phyloP scores from a whole-genome alignment of 64 coral and sea anemone genomes.

The Dendronephthya gigantea region DNA sequence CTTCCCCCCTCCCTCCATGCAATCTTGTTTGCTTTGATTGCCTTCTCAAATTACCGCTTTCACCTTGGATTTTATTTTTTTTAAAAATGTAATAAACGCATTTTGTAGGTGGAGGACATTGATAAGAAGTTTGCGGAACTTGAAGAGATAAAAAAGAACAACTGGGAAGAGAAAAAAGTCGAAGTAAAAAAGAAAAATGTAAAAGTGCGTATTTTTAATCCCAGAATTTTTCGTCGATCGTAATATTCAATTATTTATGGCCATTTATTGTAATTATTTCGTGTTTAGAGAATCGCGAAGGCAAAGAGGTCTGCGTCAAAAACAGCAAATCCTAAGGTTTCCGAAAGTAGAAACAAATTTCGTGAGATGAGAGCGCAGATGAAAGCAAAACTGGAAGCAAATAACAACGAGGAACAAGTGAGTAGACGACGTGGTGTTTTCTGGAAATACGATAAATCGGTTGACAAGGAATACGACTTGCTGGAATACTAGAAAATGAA shows the following conservation, averaged over 20 bases:
- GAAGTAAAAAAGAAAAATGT: not conserved
- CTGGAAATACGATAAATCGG: no score
- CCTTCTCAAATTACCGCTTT: no score
- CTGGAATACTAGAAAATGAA: not conserved
- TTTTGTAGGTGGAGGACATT: not conserved
- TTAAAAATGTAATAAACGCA: no score
- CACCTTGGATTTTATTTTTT: no score
- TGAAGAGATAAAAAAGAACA: not conserved
- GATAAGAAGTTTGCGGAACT: not conserved
- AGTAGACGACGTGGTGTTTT: not conserved
- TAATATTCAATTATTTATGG: not conserved
- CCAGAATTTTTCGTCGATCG: not conserved
- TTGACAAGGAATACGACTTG: not conserved
- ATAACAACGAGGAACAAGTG: not conserved
- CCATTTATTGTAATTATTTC: not conserved
- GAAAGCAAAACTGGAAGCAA: constrained; percentile 4
- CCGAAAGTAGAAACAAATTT: not conserved
- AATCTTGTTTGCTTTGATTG: no score
- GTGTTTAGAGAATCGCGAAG: not conserved
- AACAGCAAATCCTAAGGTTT: not conserved
- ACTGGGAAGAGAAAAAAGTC: not conserved
- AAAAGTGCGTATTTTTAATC: not conserved
- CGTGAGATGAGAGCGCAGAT: not conserved
- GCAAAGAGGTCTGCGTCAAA: not conserved
- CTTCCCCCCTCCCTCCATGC: no score